Evolutionary conservation across 2,113 vertebrate genomes (phyloP).

Genomic region (Tyto alba): DNA sequence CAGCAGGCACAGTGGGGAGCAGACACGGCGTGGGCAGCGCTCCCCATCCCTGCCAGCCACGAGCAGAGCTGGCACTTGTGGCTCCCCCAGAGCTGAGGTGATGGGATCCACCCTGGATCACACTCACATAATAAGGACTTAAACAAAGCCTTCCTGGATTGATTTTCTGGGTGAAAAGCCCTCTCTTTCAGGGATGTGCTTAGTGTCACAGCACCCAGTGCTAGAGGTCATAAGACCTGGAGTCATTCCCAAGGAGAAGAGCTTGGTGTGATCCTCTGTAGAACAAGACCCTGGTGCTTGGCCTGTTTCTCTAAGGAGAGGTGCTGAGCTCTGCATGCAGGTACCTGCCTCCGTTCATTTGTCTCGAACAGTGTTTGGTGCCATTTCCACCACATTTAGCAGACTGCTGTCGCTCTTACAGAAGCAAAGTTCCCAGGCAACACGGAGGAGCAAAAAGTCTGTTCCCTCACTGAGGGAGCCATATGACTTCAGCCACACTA

Average conservation of each 20-base stretch:
- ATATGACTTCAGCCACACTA: not conserved
- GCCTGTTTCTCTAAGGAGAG: not conserved
- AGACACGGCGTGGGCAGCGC: not conserved
- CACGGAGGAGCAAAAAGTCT: rapidly evolving
- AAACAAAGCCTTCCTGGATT: not conserved
- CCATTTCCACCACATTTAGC: not conserved
- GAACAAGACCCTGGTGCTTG: not conserved
- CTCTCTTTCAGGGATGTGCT: not conserved
- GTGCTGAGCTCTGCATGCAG: rapidly evolving
- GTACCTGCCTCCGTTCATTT: not conserved
- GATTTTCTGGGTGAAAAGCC: not conserved
- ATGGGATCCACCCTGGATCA: not conserved
- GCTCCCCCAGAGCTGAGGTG: not conserved
- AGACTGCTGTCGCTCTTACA: not conserved
- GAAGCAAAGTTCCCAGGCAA: not conserved
- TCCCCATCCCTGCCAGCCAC: not conserved
- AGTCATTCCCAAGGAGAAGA: not conserved
- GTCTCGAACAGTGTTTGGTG: not conserved
- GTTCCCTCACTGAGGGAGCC: not conserved
- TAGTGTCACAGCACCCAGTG: not conserved
- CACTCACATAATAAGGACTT: not conserved
- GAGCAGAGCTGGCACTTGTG: not conserved
- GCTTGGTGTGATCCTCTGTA: not conserved
- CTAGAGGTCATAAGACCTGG: not conserved
- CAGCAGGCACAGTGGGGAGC: not conserved